Evolutionary conservation across 2,113 vertebrate genomes (phyloP), one percentile per base, ranked within the genome.

Genomic region (Coturnix japonica): DNA sequence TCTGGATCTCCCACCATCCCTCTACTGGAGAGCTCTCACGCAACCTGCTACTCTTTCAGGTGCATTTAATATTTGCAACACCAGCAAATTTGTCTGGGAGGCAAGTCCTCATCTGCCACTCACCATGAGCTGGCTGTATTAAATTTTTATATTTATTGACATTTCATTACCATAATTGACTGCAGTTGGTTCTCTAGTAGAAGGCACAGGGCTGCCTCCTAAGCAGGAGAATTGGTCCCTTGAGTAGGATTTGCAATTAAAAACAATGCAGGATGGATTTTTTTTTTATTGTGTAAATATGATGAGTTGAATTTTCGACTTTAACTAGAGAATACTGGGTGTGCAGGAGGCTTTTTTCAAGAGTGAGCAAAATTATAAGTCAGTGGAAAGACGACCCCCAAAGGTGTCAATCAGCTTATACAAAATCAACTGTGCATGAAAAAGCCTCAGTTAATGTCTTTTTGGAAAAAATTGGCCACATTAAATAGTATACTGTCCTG

Each of bases 111-210:
- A 98, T 98, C 98, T 98, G 98, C 98, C 99, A 99, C 98, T 99
- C 99, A 99, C 97, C 96, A 97, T 97, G 98, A 99, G 97, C 98
- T 98, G 98, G 97, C 98, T 98, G 97, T 98, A 99, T 99, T 98
- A 99, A 98, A 99, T 98, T 99, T 99, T 99, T 98, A 99, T 99
- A 99, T 99, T 99, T 99, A 99, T 99, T 99, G 99, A 99, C 99
- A 99, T 99, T 99, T 99, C 98, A 99, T 99, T 99, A 99, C 98
- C 99, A 99, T 99, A 99, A 99, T 99, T 99, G 99, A 99, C 98
- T 99, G 98, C 97, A 95, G 97, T 98, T 95, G 98, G 97, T 97
- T 98, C 98, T 98, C 95, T 96, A 96, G 98, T 97, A 98, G 97
- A 98, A 98, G 97, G 97, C 97, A 96, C 97, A 89, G 97, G 96